Conservation (phyloP, 2,888 invertebrate species). For the Prosopocoilus inquinatus region DNA sequence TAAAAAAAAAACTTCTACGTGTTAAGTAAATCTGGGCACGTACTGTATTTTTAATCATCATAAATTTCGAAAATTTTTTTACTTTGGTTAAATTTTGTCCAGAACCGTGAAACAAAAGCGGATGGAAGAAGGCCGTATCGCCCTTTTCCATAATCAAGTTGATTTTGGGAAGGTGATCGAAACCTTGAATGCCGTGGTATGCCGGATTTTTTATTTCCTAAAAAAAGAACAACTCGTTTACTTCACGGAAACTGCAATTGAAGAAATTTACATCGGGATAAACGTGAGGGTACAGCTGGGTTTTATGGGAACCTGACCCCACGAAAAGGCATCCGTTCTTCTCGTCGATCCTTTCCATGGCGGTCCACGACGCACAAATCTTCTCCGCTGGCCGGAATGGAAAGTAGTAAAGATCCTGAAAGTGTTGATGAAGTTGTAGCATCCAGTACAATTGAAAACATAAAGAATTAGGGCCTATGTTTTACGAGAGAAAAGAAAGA, state of each 20-base stretch:
- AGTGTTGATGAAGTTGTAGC: too few relatives aligned
- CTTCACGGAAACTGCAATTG: too few relatives aligned
- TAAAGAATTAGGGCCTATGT: too few relatives aligned
- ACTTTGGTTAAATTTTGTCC: slow-evolving; percentile 73
- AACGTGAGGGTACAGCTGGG: slow-evolving; percentile 62
- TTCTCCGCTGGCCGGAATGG: slow-evolving; percentile 79
- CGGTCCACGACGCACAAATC: slow-evolving; percentile 85
- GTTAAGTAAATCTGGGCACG: too few relatives aligned
- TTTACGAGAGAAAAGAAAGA: background rate
- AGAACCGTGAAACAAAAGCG: slow-evolving; percentile 80
- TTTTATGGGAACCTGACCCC: slow-evolving; percentile 73
- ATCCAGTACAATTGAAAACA: too few relatives aligned
- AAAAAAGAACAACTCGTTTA: slow-evolving; percentile 19
- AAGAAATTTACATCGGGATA: slow-evolving; percentile 63
- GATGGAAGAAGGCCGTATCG: slow-evolving; percentile 87
- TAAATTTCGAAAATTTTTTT: slow-evolving; percentile 3
- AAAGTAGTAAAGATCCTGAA: slow-evolving; percentile 82
- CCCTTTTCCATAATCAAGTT: slow-evolving; percentile 79
- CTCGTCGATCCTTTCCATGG: slow-evolving; percentile 70
- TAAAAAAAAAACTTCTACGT: too few relatives aligned
- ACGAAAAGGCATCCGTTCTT: slow-evolving; percentile 83
- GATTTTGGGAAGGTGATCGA: slow-evolving; percentile 53
- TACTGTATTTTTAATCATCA: too few relatives aligned
- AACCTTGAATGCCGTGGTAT: slow-evolving; percentile 65
- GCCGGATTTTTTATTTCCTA: slow-evolving; percentile 59